Conservation (phyloP, 2,797 vertebrate genomes). For the Hemibagrus guttatus region DNA sequence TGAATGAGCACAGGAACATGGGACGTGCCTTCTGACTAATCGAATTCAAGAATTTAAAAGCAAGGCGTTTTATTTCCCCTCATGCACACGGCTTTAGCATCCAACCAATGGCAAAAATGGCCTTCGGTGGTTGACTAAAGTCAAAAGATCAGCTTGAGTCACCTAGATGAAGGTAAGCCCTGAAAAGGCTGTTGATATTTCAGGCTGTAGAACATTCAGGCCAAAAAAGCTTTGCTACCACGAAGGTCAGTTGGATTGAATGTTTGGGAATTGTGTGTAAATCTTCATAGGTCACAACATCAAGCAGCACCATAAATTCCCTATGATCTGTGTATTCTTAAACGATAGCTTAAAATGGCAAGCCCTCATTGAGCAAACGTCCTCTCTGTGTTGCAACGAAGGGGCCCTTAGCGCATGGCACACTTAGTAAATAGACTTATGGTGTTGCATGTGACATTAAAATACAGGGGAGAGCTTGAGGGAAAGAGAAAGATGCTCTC, state of each 20-base stretch:
- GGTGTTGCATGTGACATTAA: slow-evolving; percentile 50
- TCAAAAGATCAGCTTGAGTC: neutral
- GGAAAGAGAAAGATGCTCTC: slow-evolving; percentile 41
- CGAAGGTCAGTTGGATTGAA: slow-evolving; percentile 13
- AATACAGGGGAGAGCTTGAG: slow-evolving; percentile 52
- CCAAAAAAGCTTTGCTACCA: slow-evolving; percentile 10
- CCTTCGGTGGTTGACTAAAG: slow-evolving; percentile 20
- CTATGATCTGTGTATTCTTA: slow-evolving; percentile 35
- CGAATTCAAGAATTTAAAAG: neutral
- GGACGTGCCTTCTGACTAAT: neutral
- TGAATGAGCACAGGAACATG: neutral
- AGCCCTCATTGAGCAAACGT: slow-evolving; percentile 46
- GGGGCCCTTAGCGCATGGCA: slow-evolving; percentile 50
- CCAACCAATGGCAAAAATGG: neutral
- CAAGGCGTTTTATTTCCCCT: neutral
- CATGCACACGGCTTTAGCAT: slow-evolving; percentile 4
- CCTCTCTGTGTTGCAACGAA: slow-evolving; percentile 43
- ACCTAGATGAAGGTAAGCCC: slow-evolving; percentile 19
- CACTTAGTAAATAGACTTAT: slow-evolving; percentile 54
- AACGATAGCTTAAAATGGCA: slow-evolving; percentile 45
- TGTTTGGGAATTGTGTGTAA: slow-evolving; percentile 40
- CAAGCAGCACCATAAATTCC: slow-evolving; percentile 36
- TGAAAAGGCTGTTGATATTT: neutral
- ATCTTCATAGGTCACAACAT: slow-evolving; percentile 46
- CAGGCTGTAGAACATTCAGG: slow-evolving; percentile 20